Conservation (phyloP, 1,140 invertebrate species). For the Eulimnadia texana region DNA sequence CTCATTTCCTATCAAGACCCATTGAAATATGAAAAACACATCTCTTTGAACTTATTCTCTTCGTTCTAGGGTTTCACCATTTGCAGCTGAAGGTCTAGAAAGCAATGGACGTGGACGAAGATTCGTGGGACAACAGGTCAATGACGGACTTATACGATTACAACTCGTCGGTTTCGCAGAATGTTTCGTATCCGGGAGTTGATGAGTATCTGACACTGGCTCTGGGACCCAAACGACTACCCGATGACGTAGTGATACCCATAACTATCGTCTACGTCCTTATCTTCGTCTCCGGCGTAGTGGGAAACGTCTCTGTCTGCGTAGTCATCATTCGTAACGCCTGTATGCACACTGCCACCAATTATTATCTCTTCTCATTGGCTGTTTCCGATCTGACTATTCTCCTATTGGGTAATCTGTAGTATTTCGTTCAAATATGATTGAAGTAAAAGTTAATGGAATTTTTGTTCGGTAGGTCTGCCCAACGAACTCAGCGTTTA, state of each 20-base stretch:
- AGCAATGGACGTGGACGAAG: background rate
- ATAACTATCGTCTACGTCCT: slow-evolving; percentile 32
- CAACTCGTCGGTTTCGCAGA: background rate
- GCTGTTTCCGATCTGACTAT: slow-evolving; percentile 69
- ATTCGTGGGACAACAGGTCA: background rate
- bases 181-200: background rate
- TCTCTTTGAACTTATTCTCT: background rate
- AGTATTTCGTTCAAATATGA: background rate
- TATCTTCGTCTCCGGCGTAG: slow-evolving; percentile 37
- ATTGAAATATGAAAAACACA: background rate
- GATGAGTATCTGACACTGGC: slow-evolving; percentile 22
- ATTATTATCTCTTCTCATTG: slow-evolving; percentile 84
- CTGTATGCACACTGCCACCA: slow-evolving; percentile 39
- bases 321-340: slow-evolving; percentile 36
- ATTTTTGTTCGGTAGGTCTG: slow-evolving; percentile 47
- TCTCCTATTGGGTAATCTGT: background rate
- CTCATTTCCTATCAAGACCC: too few relatives aligned
- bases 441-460: background rate
- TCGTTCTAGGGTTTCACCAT: background rate
- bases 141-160: background rate
- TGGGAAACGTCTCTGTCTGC: slow-evolving; percentile 42
- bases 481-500: slow-evolving; percentile 74
- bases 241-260: slow-evolving; percentile 27
- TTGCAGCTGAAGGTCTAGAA: background rate
- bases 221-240: slow-evolving; percentile 28